Percentiles rank a stretch among this genome's conserved stretches.
Conservation (phyloP, 2,113 vertebrate species). For the Seriola aureovittata region DNA sequence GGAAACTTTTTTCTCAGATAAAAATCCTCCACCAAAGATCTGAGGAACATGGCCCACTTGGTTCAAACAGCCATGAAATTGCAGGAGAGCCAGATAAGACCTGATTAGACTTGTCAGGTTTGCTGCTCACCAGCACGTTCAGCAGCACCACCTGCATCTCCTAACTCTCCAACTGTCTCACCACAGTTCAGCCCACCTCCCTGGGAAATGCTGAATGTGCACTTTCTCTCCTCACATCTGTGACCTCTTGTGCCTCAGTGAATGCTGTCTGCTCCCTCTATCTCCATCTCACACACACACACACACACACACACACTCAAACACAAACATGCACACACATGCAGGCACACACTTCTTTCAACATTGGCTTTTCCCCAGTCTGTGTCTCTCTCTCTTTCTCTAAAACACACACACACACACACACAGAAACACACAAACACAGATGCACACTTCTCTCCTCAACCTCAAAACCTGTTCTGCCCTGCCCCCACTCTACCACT, state of each 20-base stretch:
- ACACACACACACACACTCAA: constrained; percentile 22
- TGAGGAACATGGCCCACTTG: constrained; percentile 84
- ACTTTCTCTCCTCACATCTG: constrained; percentile 59
- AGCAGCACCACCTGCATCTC: constrained; percentile 67
- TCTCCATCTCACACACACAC: constrained; percentile 39
- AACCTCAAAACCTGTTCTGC: constrained; percentile 6
- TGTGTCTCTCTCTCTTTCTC: neutral
- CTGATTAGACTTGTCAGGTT: constrained; percentile 82
- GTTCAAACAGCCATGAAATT: constrained; percentile 87
- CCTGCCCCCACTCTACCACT: constrained; percentile 40
- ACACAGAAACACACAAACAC: neutral
- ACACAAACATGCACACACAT: constrained; percentile 26
- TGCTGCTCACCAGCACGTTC: constrained; percentile 65
- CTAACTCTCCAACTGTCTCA: constrained; percentile 34
- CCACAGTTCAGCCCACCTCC: constrained; percentile 22
- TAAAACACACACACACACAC: neutral
- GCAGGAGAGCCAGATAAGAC: constrained; percentile 81
- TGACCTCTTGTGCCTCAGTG: constrained; percentile 43
- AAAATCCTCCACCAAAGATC: constrained; percentile 72
- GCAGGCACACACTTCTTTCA: constrained; percentile 19
- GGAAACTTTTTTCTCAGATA: constrained; percentile 72
- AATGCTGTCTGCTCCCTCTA: constrained; percentile 44
- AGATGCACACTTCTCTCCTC: constrained; percentile 17
- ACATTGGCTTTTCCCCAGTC: neutral
- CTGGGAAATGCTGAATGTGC: constrained; percentile 71